phyloP scores from a whole-genome alignment of 2,888 invertebrate species.

The Trachelus tabidus region DNA sequence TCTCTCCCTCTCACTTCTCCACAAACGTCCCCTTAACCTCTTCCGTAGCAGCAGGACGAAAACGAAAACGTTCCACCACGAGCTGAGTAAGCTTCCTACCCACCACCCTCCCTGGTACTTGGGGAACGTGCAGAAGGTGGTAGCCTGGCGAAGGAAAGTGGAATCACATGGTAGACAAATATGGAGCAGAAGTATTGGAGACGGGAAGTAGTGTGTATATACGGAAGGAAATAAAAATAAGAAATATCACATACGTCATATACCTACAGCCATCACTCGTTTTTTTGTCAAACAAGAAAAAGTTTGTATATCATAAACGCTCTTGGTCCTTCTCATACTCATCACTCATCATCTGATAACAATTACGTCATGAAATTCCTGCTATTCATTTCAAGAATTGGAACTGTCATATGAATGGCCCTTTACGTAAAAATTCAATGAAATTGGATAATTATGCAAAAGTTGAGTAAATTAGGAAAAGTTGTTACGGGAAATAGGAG shows the following conservation, averaged over 20 bases:
- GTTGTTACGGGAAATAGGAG: neutral
- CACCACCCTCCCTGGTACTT: neutral
- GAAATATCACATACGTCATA: neutral
- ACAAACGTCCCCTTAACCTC: neutral
- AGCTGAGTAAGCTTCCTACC: neutral
- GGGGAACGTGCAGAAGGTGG: neutral
- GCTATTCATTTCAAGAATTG: neutral
- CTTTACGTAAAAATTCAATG: too few species aligned
- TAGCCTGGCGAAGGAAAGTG: neutral
- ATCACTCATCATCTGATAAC: neutral
- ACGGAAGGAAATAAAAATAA: neutral
- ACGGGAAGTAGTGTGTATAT: neutral
- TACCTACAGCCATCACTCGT: neutral
- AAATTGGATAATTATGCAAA: neutral
- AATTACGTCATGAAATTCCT: neutral
- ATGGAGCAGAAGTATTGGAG: neutral
- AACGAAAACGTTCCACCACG: neutral
- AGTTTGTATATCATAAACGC: neutral
- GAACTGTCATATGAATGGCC: neutral
- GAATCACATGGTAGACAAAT: neutral
- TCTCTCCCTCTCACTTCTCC: neutral
- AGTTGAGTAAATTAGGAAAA: neutral
- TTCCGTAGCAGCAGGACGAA: neutral
- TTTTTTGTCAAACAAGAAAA: neutral
- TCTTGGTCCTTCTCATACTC: neutral